Evolutionary conservation across 2,888 invertebrate genomes (phyloP), one percentile per base, ranked within the genome.

Genomic region (Alviniconcha strummeri): DNA sequence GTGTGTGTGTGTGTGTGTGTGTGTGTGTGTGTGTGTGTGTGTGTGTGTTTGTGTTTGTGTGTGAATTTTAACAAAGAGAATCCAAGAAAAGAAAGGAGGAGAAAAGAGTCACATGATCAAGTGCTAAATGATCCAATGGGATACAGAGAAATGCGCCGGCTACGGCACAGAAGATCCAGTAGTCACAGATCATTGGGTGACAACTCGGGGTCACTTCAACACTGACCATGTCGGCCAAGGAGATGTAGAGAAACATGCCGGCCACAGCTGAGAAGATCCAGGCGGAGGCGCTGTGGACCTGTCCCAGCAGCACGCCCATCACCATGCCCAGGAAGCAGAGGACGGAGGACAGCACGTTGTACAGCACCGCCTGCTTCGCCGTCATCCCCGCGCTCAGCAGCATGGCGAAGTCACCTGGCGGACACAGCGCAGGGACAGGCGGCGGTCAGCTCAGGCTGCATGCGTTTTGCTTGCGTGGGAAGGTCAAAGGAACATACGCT

Each of bases 91-190:
- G 36, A 54, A 4, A n/a, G 0, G 19, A 71, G 19, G 7, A 71
- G 19, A 71, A n/a, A 71, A 13, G 7, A n/a, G 5, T 2, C 6
- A n/a, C 64, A 64, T 15, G 19, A 9, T 19, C 15, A 55, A 92
- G 90, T 85, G 97, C 96, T 98, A 98, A 98, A 92, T 98, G 98
- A 13, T 98, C 98, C 83, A 98, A 95, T 9, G 98, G 98, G 91
- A 98, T 98, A 94, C 98, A 98, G 82, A 98, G 96, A 94, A 98
- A 98, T 95, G 97, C 97, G 81, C 98, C 98, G 5, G 97, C 98
- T 5, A 98, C 98, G n/a, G 95, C 96, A 0, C 98, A 96, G 95
- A 98, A 98, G 90, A 98, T 96, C 98, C 98, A 98, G 75, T 5
- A 55, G 54, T 11, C 36, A 19, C 74, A 11, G n/a, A 74, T 11